phyloP scores from a whole-genome alignment of 2,888 invertebrate species.

The Dorcus parallelipipedus region DNA sequence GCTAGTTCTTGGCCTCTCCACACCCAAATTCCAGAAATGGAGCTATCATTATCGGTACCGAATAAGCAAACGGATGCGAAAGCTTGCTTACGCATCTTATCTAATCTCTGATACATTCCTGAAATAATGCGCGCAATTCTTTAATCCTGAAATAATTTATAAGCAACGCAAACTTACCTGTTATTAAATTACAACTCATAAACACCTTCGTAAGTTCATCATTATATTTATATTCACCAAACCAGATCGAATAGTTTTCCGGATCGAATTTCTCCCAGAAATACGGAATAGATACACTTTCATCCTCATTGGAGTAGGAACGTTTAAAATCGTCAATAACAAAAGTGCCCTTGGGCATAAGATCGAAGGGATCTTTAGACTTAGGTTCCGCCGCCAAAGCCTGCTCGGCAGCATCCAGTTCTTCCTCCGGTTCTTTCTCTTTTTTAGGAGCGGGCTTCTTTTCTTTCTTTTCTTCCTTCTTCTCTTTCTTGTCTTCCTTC shows the following conservation, averaged over 20 bases:
- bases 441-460: conserved; percentile 52
- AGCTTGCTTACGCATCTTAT: conserved; percentile 95
- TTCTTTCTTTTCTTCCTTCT: conserved; percentile 49
- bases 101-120: conserved; percentile 98
- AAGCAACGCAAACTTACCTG: conserved; percentile 54
- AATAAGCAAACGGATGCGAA: conserved; percentile 94
- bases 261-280: conserved; percentile 99
- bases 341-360: conserved; percentile 87
- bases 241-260: conserved; percentile 96
- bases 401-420: conserved; percentile 65
- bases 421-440: conserved; percentile 55
- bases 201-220: conserved; percentile 88
- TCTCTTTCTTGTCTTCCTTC: conserved; percentile 45
- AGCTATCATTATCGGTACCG: conserved; percentile 86
- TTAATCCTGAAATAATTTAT: not conserved
- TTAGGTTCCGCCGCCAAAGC: conserved; percentile 73
- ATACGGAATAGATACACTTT: conserved; percentile 88
- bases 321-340: conserved; percentile 97
- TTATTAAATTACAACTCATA: conserved; percentile 93
- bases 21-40: conserved; percentile 96
- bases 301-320: conserved; percentile 95
- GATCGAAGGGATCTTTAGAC: conserved; percentile 87
- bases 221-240: conserved; percentile 93
- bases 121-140: conserved; percentile 21
- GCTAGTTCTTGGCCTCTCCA: conserved; percentile 96